Evolutionary conservation across 1,140 invertebrate genomes (phyloP).

Genomic region (Drosophila sechellia): DNA sequence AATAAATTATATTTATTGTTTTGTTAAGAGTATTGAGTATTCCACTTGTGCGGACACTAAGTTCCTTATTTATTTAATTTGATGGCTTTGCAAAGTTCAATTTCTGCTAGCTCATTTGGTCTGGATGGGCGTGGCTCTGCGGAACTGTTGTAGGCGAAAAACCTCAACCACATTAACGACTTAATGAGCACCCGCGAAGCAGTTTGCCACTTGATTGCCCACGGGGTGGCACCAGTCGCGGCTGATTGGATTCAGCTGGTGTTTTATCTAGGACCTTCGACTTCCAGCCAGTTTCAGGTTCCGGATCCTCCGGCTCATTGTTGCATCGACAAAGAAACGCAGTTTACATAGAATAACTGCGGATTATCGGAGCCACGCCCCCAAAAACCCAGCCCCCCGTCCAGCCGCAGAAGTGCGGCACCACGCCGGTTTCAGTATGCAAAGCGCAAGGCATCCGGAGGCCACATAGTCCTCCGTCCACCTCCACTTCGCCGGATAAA

Average conservation of each 20-base stretch:
- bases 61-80: slow-evolving; percentile 19
- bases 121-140: not conserved
- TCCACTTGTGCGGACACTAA: not conserved
- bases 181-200: slow-evolving; percentile 49
- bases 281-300: slow-evolving; percentile 25
- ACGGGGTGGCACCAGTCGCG: slow-evolving; percentile 18
- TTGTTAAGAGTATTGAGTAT: not conserved
- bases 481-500: slow-evolving; percentile 14
- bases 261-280: slow-evolving; percentile 35
- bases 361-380: slow-evolving; percentile 52
- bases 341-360: slow-evolving; percentile 72
- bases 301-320: slow-evolving; percentile 38
- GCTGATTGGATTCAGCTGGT: slow-evolving; percentile 36
- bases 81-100: slow-evolving; percentile 20
- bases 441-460: slow-evolving; percentile 35
- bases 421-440: slow-evolving; percentile 63
- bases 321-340: slow-evolving; percentile 54
- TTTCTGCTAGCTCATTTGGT: slow-evolving; percentile 21
- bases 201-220: slow-evolving; percentile 51
- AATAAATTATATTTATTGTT: not conserved
- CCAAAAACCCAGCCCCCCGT: slow-evolving; percentile 7
- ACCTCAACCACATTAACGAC: slow-evolving; percentile 37
- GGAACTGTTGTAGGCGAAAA: slow-evolving; percentile 6
- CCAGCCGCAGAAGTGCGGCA: slow-evolving; percentile 50
- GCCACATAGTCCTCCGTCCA: slow-evolving; percentile 11